Conservation (phyloP, 2,113 vertebrate genomes). For the Alethe diademata region DNA sequence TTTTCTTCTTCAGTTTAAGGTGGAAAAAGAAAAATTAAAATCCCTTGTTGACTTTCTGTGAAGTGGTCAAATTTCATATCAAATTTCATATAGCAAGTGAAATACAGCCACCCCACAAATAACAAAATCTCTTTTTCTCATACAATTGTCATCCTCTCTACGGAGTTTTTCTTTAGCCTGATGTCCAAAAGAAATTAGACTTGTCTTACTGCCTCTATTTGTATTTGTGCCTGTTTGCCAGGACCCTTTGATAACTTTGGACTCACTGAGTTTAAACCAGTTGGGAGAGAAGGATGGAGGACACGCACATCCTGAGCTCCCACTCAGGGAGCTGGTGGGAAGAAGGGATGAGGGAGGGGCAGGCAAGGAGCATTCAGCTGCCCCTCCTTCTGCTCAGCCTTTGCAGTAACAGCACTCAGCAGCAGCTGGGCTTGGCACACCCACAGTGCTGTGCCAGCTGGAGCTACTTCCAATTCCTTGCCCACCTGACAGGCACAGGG, state of each 20-base stretch:
- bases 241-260: neutral
- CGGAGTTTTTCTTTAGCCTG: neutral
- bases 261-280: neutral
- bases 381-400: neutral
- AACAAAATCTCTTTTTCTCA: neutral
- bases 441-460: neutral
- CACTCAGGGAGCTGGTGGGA: fast-evolving
- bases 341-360: neutral
- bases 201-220: neutral
- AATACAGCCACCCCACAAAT: neutral
- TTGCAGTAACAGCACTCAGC: neutral
- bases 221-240: neutral
- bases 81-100: neutral
- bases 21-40: neutral
- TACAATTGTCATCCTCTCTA: neutral
- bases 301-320: neutral
- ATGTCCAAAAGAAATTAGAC: neutral
- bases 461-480: neutral
- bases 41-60: neutral
- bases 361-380: neutral
- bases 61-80: neutral
- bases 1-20: neutral
- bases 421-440: neutral
- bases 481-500: neutral
- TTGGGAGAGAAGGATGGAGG: neutral